phyloP scores from a whole-genome alignment of 2,797 vertebrate genomes.

The Alosa sapidissima region DNA sequence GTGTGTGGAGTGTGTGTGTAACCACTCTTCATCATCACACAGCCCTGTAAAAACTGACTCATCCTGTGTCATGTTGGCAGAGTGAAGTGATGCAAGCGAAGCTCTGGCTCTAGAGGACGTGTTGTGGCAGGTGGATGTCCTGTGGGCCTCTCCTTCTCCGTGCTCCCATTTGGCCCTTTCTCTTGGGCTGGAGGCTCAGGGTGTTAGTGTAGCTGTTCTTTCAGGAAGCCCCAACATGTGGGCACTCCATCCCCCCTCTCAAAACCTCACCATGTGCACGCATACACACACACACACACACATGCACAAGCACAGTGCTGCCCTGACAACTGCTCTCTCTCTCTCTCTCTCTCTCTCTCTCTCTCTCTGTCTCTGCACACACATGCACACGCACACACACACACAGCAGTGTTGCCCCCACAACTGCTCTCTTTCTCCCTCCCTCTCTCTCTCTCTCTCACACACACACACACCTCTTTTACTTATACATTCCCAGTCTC shows the following conservation, averaged over 20 bases:
- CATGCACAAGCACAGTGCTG: not conserved
- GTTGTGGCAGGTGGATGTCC: slow-evolving; percentile 44
- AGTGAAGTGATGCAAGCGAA: not conserved
- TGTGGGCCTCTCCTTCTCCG: slow-evolving; percentile 23
- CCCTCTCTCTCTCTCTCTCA: not conserved
- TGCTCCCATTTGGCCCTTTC: slow-evolving; percentile 42
- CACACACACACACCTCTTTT: not conserved
- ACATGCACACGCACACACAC: not conserved
- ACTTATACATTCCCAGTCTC: slow-evolving; percentile 21
- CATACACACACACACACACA: not conserved
- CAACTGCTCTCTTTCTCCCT: not conserved
- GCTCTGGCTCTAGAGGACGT: slow-evolving; percentile 7
- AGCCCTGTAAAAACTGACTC: not conserved
- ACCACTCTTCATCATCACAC: not conserved
- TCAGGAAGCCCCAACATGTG: slow-evolving; percentile 23
- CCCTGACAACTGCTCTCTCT: not conserved
- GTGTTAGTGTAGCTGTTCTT: slow-evolving; percentile 46
- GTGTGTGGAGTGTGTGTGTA: not conserved
- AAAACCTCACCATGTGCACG: not conserved
- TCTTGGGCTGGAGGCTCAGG: not conserved
- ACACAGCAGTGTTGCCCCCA: not conserved
- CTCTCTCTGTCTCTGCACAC: not conserved
- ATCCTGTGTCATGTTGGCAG: not conserved
- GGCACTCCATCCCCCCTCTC: not conserved
- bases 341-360: not conserved